Percentiles rank a stretch among this genome's conserved stretches.
Evolutionary conservation across 2,113 vertebrate species (phyloP).

Genomic region (Brachionichthys hirsutus): DNA sequence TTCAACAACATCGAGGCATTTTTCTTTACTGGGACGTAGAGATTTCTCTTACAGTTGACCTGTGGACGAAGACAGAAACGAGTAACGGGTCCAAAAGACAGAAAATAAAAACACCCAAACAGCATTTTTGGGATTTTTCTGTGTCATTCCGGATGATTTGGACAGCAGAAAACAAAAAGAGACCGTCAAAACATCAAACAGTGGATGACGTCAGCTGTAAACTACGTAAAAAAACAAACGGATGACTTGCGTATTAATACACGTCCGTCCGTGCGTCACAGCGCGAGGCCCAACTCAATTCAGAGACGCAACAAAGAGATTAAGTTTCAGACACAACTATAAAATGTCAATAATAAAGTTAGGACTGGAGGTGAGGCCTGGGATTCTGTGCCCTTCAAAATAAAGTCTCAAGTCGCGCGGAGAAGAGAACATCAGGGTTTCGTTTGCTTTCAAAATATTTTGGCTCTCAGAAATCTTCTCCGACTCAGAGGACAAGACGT

Average conservation of each 20-base stretch:
- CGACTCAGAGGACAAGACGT: not conserved
- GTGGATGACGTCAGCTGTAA: conserved; percentile 5
- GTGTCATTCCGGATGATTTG: conserved; percentile 12
- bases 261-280: not conserved
- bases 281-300: not conserved
- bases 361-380: conserved; percentile 13
- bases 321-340: conserved; percentile 2
- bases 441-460: conserved; percentile 8
- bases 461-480: not conserved
- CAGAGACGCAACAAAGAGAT: conserved; percentile 4
- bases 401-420: not conserved
- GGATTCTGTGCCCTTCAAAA: conserved; percentile 46
- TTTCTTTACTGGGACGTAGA: too few species aligned
- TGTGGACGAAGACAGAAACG: conserved; percentile 14
- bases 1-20: too few species aligned
- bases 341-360: conserved; percentile 6
- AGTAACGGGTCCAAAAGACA: conserved; percentile 1
- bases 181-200: conserved; percentile 9
- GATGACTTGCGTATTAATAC: conserved; percentile 1
- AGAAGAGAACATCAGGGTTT: conserved; percentile 12
- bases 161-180: conserved; percentile 34
- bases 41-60: not conserved
- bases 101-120: not conserved
- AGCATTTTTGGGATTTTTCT: conserved; percentile 13
- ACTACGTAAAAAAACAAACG: conserved; percentile 8